Evolutionary conservation across 2,113 vertebrate genomes (phyloP).

Genomic region (Myocastor coypus): DNA sequence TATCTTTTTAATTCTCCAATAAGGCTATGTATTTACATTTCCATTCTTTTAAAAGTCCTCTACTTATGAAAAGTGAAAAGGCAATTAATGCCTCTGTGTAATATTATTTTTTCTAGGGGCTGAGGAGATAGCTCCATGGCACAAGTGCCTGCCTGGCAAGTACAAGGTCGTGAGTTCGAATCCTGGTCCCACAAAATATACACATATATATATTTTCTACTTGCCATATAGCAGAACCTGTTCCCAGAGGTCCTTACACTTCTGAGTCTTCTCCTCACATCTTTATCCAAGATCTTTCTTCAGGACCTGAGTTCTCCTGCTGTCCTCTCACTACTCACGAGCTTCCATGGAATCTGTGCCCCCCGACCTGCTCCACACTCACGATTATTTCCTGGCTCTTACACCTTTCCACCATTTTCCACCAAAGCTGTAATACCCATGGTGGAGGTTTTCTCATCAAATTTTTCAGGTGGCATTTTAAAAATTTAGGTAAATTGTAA

Average conservation of each 20-base stretch:
- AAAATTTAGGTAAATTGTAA: background rate
- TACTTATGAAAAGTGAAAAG: background rate
- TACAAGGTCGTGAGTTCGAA: too few species aligned
- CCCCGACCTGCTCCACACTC: background rate
- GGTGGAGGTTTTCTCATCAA: background rate
- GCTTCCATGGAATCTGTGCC: background rate
- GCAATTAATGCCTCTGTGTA: background rate
- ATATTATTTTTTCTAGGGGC: background rate
- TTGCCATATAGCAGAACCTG: background rate
- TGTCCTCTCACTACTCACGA: background rate
- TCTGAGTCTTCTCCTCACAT: background rate
- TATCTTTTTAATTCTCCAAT: slow-evolving; percentile 33
- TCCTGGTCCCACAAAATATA: too few species aligned
- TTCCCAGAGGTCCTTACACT: background rate
- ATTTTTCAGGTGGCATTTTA: background rate
- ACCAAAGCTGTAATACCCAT: background rate
- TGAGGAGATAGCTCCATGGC: too few species aligned
- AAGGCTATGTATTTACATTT: slow-evolving; percentile 25
- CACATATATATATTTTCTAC: background rate
- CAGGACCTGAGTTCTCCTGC: background rate
- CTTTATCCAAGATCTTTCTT: background rate
- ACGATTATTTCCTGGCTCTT: background rate
- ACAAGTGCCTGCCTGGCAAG: too few species aligned
- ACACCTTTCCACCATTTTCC: background rate
- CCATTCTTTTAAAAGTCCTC: background rate